Percentiles rank a stretch among this genome's conserved stretches.
Conservation (phyloP, 2,888 invertebrate genomes). For the Altica lythri region DNA sequence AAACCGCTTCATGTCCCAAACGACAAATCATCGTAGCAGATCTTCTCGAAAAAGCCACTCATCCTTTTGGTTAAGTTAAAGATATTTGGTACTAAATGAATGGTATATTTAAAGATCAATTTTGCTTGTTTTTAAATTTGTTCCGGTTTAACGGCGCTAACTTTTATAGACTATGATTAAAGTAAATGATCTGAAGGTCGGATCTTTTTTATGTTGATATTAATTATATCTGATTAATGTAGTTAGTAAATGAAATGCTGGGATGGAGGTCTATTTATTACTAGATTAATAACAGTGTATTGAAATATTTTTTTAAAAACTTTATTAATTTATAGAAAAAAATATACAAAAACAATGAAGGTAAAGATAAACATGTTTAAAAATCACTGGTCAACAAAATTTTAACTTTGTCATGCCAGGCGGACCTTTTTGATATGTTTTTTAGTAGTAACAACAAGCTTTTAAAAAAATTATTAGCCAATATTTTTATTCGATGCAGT, state of each 20-base stretch:
- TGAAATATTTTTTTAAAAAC: too few species aligned
- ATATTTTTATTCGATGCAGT: too few species aligned
- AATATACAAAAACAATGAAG: too few species aligned
- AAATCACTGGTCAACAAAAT: too few species aligned
- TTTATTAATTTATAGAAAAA: too few species aligned
- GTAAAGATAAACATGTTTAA: too few species aligned
- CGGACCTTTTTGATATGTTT: too few species aligned
- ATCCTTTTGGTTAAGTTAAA: neutral
- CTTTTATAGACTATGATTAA: conserved; percentile 19
- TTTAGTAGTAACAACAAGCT: too few species aligned
- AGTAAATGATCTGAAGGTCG: conserved; percentile 20
- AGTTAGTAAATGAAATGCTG: conserved; percentile 10
- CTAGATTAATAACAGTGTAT: too few species aligned
- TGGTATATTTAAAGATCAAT: neutral
- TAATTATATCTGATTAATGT: conserved; percentile 17
- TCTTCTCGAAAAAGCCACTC: neutral
- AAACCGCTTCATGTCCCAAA: conserved; percentile 17
- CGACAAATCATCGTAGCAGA: conserved; percentile 20
- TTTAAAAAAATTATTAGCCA: too few species aligned
- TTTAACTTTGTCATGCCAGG: too few species aligned
- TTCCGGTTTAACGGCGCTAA: conserved; percentile 21
- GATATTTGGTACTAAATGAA: neutral
- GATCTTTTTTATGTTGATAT: conserved; percentile 19
- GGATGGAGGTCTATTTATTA: too few species aligned
- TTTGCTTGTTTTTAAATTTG: neutral